Evolutionary conservation across 2,888 invertebrate species (phyloP).

Genomic region (Eilema depressum): DNA sequence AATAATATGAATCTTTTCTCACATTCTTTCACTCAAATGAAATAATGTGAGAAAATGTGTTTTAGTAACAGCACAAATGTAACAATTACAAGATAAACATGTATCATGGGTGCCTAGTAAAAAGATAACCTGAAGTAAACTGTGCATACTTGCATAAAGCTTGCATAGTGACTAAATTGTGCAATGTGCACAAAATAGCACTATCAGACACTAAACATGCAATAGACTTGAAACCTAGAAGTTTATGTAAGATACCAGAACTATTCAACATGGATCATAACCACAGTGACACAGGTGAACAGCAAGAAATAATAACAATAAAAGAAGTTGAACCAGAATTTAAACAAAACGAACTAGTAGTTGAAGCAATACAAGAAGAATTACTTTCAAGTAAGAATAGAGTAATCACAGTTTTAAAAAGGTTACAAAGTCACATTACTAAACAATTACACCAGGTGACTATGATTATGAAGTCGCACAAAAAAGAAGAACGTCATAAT

Average conservation of each 20-base stretch:
- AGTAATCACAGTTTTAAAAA: background rate
- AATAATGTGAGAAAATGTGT: conserved; percentile 1
- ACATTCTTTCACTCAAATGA: background rate
- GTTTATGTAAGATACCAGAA: background rate
- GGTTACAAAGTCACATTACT: background rate
- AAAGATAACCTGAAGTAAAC: background rate
- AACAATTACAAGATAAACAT: background rate
- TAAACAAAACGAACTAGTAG: background rate
- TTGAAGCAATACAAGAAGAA: background rate
- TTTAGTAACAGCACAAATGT: background rate
- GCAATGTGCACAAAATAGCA: background rate
- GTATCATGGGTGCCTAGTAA: background rate
- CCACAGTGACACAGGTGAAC: background rate
- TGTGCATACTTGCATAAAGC: no score
- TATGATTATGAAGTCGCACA: background rate
- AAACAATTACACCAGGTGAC: background rate
- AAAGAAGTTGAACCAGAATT: background rate
- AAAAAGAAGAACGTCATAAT: background rate
- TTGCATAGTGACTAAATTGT: no score
- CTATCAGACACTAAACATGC: background rate
- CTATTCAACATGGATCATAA: background rate
- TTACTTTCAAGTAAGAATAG: background rate
- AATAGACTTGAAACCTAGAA: background rate
- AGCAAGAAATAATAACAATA: background rate
- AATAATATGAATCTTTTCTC: background rate